phyloP scores from a whole-genome alignment of 2,888 invertebrate genomes.

The Drosophila leonis region DNA sequence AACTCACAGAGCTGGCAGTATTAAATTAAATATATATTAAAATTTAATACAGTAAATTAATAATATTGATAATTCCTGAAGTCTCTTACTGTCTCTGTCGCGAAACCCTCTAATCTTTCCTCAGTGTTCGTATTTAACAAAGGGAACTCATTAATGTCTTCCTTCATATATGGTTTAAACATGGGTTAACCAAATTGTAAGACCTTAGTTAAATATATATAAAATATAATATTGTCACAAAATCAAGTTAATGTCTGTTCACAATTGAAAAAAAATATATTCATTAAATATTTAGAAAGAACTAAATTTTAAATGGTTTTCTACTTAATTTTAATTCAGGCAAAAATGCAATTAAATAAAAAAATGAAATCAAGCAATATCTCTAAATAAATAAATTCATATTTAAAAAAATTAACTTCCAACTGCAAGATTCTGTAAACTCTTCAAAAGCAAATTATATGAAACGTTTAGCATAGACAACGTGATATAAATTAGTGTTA shows the following conservation, averaged over 20 bases:
- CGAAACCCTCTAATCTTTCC: no score
- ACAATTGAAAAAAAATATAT: not conserved
- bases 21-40: not conserved
- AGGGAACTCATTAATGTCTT: not conserved
- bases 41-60: not conserved
- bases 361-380: conserved; percentile 12
- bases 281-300: not conserved
- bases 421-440: not conserved
- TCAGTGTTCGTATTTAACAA: no score
- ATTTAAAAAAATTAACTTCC: not conserved
- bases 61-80: not conserved
- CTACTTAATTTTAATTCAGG: not conserved
- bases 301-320: not conserved
- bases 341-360: not conserved
- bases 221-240: not conserved
- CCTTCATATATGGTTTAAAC: not conserved
- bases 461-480: conserved; percentile 38
- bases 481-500: conserved; percentile 68
- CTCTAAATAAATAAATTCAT: not conserved
- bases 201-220: not conserved
- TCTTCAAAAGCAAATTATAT: conserved; percentile 11
- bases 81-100: not conserved
- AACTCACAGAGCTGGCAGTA: not conserved
- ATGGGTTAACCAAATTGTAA: not conserved
- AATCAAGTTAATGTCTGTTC: not conserved